Evolutionary conservation across 1,140 invertebrate species (phyloP).

Genomic region (Eubasilissa regina): DNA sequence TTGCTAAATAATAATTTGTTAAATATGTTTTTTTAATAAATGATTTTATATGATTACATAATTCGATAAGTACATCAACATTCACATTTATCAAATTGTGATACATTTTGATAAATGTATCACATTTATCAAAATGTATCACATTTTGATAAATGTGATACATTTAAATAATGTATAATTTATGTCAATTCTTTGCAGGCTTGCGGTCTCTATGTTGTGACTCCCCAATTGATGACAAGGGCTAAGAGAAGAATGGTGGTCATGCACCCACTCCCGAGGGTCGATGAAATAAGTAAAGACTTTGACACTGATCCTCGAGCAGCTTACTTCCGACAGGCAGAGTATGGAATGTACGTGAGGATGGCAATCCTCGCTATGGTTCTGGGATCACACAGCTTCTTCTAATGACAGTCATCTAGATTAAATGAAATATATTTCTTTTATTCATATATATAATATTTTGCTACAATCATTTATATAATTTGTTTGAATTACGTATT

Average conservation of each 20-base stretch:
- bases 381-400: slow-evolving; percentile 73
- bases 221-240: slow-evolving; percentile 94
- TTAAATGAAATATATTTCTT: slow-evolving; percentile 1
- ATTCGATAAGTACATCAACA: no score
- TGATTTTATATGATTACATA: no score
- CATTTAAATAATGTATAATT: no score
- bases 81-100: no score
- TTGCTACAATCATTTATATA: slow-evolving; percentile 2
- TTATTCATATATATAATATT: slow-evolving; percentile 18
- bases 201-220: slow-evolving; percentile 91
- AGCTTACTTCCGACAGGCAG: slow-evolving; percentile 98
- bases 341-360: slow-evolving; percentile 97
- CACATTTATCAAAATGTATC: no score
- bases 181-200: slow-evolving; percentile 72
- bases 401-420: background rate
- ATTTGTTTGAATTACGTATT: slow-evolving; percentile 3
- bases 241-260: slow-evolving; percentile 96
- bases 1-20: no score
- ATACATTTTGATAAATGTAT: no score
- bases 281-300: slow-evolving; percentile 94
- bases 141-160: no score
- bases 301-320: slow-evolving; percentile 97
- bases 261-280: slow-evolving; percentile 96
- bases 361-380: slow-evolving; percentile 98
- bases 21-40: no score